Base-by-base conservation (phyloP, 2,888 invertebrate genomes). In the Uloborus plumipes region DNA sequence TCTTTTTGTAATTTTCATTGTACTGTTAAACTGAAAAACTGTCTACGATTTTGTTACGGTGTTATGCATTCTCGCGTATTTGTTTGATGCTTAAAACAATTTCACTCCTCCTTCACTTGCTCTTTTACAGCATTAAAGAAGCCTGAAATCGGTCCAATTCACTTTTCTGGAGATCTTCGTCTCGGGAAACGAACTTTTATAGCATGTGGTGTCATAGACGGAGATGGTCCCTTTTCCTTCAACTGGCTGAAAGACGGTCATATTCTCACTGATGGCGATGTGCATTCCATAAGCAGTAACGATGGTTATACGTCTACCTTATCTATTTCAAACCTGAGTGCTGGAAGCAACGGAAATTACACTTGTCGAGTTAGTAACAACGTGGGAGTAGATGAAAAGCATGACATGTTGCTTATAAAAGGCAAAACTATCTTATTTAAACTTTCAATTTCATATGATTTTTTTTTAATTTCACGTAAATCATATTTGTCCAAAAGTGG, bases 211-310 rank as follows among this genome's bases (percentile, higher is more conserved):
- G 62, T 72, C 9, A 49, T 62, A 0, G 81, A 84, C 9, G 86
- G 86, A 0, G 77, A 80, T 20, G 53, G 73, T 50, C 86, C 86
- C 0, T 75, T 85, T 16, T n/a, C 47, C 13, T 85, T 85, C 66
- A 18, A 14, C 0, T 86, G 86, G 86, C 62, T 70, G 20, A 85
- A 84, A 72, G 82, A 85, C 31, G 84, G 70, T 0, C 14, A 14
- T 7, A 4, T 59, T 11, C 26, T 77, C 0, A n/a, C 18, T 0
- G 62, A 73, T 7, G 53, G 15, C 9, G 50, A 20, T 7, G n/a
- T 16, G 0, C 39, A 74, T 16, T 66, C 76, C 0, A 55, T 77
- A 3, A n/a, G 49, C 2, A 31, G 16, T 2, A 20, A 49, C 0
- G 72, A 83, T 20, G 73, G 65, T 6, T 82, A 58, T 49, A 76